Base-by-base conservation (phyloP, 1,140 invertebrate species). In the Akabosia matsudoensis region DNA sequence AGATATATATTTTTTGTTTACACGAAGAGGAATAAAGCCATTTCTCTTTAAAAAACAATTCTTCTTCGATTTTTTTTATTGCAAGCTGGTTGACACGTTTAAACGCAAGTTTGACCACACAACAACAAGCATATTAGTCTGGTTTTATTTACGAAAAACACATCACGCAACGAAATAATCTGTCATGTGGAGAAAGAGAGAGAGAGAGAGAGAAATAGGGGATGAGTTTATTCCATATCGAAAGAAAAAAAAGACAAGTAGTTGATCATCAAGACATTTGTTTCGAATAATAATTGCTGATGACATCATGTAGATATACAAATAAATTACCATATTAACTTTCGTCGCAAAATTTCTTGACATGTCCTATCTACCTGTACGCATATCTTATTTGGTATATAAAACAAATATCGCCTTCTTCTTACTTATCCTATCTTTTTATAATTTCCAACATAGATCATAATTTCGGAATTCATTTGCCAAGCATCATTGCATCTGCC, bases 401-500 rank as follows among this genome's bases (percentile, higher is more conserved):
- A 45, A 10, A 10, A 18, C 37, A 10, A 10, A 10, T 45, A 45
- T 45, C 18, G 37, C 7, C 37, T 18, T 67, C 28, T 67, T 31
- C 61, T 67, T 67, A 28, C 31, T 7, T 30, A 30, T 1, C 28
- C 61, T 67, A 67, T 67, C 54, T 56, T 4, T 67, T 31, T 2
- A 30, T n/a, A 67, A 67, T 72, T 72, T 70, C 45, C 18, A 71
- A 33, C 30, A 61, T 77, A 80, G 79, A 80, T 75, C 64, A 80
- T 75, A 80, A 78, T 72, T 80, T 80, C 70, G 61, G 76, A 56
- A 56, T 80, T 64, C 76, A 78, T 74, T 56, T 74, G 3, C 79
- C 79, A 54, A 80, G 79, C 70, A 80, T 78, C 70, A 78, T 80
- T 70, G 79, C 76, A 26, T 75, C 79, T 22, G 76, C 79, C 2